Percentiles rank a stretch among this genome's conserved stretches.
These are phyloP conservation scores for Manis javanica DNA, from an alignment of 2,797 vertebrate species.

Conservation along the genomic window DNA sequence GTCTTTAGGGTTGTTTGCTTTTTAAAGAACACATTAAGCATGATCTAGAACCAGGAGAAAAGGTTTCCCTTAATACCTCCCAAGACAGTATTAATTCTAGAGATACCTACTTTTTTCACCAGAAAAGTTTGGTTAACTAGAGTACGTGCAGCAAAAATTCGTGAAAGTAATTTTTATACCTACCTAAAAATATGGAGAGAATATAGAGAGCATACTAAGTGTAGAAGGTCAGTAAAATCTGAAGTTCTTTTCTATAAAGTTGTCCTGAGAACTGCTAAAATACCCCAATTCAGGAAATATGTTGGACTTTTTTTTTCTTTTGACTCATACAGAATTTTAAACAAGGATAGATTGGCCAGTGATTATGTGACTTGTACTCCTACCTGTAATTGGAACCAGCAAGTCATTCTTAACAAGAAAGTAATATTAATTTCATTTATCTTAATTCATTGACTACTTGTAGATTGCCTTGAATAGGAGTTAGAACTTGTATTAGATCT, in stretches of 20 bases:
- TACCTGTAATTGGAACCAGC: slow-evolving; percentile 25
- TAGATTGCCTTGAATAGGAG: background rate
- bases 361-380: slow-evolving; percentile 13
- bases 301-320: slow-evolving; percentile 40
- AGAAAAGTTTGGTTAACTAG: background rate
- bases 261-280: slow-evolving; percentile 27
- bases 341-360: slow-evolving; percentile 36
- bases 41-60: slow-evolving; percentile 24
- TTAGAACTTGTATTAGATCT: too few relatives aligned
- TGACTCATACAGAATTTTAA: slow-evolving; percentile 31
- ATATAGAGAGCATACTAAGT: background rate
- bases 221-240: slow-evolving; percentile 13
- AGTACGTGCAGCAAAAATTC: background rate
- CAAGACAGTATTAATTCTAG: slow-evolving; percentile 26
- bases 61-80: background rate
- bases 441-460: slow-evolving; percentile 36
- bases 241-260: background rate
- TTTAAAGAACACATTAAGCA: slow-evolving; percentile 11
- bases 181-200: background rate
- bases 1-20: background rate
- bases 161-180: slow-evolving; percentile 48
- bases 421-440: slow-evolving; percentile 51
- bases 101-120: background rate
- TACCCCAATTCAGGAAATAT: slow-evolving; percentile 31
- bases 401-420: background rate